Evolutionary conservation across 2,797 vertebrate species (phyloP), one percentile per base, ranked within the genome.

Genomic region (Gymnocypris eckloni): DNA sequence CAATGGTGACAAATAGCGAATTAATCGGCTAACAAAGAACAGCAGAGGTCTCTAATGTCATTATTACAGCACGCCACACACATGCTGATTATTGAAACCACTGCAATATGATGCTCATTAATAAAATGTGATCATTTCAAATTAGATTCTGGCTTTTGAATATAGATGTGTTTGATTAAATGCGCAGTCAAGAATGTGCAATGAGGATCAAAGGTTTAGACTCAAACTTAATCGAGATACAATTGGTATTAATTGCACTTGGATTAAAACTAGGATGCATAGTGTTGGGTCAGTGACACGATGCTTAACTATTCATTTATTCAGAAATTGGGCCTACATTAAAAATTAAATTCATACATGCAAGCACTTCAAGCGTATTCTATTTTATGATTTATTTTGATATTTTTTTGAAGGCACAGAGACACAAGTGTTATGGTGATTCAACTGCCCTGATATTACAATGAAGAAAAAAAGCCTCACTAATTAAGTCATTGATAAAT

Each of bases 1-100:
- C 86, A 91, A 90, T 82, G 45, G 89, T 86, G 90, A 93, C 90
- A 90, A 81, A 90, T 88, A 86, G 88, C 15, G 87, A 90, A 92
- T 92, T 82, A 89, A 92, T 92, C 86, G 85, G 87, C 64, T 89
- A 91, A 91, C 87, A 92, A 91, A 91, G 89, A 92, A 85, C 84
- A 86, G 87, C 88, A 76, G 71, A 80, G 37, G 79, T 89, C 73
- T 81, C 87, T 89, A 76, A 90, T 86, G 91, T 89, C 89, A 87
- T 89, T 87, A 83, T 76, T 39, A 85, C 73, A 86, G 85, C 87
- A 82, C 81, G 39, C 43, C 71, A 43, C 86, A 88, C 85, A 89
- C 69, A 59, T 64, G 84, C 66, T 87, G 87, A 91, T 93, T 86
- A 89, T 87, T 82, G 86, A 72, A 59, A 73, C 83, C 79, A 66